phyloP scores from a whole-genome alignment of 1,140 invertebrate species.

The Rhizoglyphus robini region DNA sequence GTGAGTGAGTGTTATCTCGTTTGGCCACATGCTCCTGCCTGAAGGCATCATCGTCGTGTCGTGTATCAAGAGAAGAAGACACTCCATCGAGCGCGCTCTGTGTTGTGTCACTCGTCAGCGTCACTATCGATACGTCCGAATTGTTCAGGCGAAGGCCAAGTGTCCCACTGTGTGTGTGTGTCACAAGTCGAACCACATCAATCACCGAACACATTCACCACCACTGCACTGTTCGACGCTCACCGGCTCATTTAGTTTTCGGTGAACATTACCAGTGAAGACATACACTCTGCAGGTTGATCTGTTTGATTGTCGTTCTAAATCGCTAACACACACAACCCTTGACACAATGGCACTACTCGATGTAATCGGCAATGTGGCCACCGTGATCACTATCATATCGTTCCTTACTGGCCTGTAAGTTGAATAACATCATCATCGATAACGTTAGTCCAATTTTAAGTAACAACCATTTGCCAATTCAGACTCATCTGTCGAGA shows the following conservation, averaged over 20 bases:
- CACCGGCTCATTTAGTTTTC: neutral
- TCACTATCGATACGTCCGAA: too few relatives aligned
- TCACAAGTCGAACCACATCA: neutral
- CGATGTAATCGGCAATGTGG: neutral
- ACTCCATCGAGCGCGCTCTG: too few relatives aligned
- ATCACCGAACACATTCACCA: neutral
- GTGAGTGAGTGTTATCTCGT: too few relatives aligned
- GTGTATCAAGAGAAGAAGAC: too few relatives aligned
- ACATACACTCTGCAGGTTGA: too few relatives aligned
- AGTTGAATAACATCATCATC: neutral
- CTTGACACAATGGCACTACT: neutral
- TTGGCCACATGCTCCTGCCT: too few relatives aligned
- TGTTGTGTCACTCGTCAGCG: too few relatives aligned
- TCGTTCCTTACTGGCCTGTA: constrained; percentile 10
- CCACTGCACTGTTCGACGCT: neutral
- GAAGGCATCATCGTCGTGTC: too few relatives aligned
- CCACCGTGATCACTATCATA: neutral
- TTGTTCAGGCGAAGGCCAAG: too few relatives aligned
- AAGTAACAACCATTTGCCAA: neutral
- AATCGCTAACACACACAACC: neutral
- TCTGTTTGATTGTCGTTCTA: neutral
- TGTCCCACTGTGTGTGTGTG: too few relatives aligned
- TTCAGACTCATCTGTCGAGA: constrained; percentile 10
- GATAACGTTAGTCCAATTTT: neutral
- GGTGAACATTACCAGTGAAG: too few relatives aligned